These are phyloP conservation scores for Tachina grossa DNA, from an alignment of 2,888 invertebrate species.

Conservation along the genomic window DNA sequence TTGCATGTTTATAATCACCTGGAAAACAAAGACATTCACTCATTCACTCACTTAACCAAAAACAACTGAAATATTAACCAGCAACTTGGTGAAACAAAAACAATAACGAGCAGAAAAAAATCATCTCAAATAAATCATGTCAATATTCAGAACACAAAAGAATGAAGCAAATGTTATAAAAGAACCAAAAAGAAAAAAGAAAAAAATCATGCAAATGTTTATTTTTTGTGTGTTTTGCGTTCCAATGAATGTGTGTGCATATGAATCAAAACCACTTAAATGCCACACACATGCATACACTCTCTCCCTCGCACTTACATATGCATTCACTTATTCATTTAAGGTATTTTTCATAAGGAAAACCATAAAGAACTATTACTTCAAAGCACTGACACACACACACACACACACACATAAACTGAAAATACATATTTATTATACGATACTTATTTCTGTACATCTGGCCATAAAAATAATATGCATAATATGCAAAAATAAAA, in stretches of 20 bases:
- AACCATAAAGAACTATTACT: constrained; percentile 49
- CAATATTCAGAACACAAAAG: constrained; percentile 60
- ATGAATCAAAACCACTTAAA: constrained; percentile 65
- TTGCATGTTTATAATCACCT: constrained; percentile 68
- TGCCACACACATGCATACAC: constrained; percentile 57
- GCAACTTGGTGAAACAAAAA: constrained; percentile 25
- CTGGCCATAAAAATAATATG: constrained; percentile 66
- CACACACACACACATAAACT: not conserved
- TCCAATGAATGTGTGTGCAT: constrained; percentile 11
- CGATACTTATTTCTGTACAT: constrained; percentile 38
- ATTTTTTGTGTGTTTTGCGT: not conserved
- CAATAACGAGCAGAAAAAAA: constrained; percentile 36
- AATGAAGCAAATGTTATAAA: constrained; percentile 35
- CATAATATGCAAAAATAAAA: constrained; percentile 69
- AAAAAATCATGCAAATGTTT: constrained; percentile 11
- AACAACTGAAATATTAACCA: constrained; percentile 39
- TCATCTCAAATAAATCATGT: constrained; percentile 69
- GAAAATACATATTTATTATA: constrained; percentile 25
- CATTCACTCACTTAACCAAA: constrained; percentile 32
- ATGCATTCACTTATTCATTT: constrained; percentile 32
- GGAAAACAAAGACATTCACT: constrained; percentile 50
- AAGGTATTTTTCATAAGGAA: constrained; percentile 15
- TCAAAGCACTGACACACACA: not conserved
- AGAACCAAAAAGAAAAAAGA: constrained; percentile 8
- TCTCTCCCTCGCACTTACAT: not conserved